These are phyloP conservation scores for Blennius ocellaris DNA, from an alignment of 2,113 vertebrate species.

Conservation along the genomic window DNA sequence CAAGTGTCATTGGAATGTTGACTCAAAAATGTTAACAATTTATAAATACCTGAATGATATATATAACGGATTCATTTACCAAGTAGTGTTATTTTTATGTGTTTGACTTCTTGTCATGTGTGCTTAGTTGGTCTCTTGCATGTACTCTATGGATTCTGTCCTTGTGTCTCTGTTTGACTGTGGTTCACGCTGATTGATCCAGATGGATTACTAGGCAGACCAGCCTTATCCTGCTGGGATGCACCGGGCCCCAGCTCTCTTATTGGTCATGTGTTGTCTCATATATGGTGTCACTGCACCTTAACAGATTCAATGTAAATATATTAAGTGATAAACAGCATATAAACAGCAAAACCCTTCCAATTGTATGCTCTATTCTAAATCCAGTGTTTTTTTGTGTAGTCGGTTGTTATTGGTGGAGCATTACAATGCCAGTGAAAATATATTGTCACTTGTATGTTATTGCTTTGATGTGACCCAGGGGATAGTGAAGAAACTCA, in stretches of 20 bases:
- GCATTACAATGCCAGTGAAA: neutral
- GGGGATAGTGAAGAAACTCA: conserved; percentile 21
- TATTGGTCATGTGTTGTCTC: conserved; percentile 33
- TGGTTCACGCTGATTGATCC: conserved; percentile 43
- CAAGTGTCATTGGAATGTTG: neutral
- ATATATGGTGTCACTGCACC: conserved; percentile 14
- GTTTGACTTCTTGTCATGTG: neutral
- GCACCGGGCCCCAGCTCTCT: conserved; percentile 35
- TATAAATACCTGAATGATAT: neutral
- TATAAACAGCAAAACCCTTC: neutral
- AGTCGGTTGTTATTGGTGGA: neutral
- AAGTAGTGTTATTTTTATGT: neutral
- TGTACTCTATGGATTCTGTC: neutral
- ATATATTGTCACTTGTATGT: neutral
- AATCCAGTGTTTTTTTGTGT: neutral
- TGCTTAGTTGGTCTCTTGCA: conserved; percentile 4
- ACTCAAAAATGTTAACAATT: neutral
- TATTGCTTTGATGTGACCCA: conserved; percentile 25
- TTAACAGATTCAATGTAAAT: neutral
- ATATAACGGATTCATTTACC: neutral
- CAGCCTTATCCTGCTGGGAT: conserved; percentile 58
- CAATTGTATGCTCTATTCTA: neutral
- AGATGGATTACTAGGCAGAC: conserved; percentile 52
- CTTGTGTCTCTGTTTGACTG: conserved; percentile 20
- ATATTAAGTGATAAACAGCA: neutral